These are phyloP conservation scores for Zosterops pallidus DNA, from an alignment of 2,113 vertebrate species.

Conservation along the genomic window DNA sequence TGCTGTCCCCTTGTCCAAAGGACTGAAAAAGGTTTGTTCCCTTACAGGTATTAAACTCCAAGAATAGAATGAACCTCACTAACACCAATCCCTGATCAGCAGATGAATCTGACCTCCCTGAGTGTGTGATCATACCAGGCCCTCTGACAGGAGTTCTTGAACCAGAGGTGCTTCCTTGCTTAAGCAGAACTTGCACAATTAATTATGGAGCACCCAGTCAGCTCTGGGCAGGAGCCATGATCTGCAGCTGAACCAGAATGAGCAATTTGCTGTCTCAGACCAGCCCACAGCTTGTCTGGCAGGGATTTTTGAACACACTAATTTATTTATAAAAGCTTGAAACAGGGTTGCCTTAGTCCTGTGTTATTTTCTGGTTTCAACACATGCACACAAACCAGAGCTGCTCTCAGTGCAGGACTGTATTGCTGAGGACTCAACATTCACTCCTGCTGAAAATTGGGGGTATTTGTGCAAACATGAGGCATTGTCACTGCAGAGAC, in stretches of 20 bases:
- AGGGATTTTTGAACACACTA: not conserved
- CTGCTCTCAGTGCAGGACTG: not conserved
- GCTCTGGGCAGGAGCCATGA: not conserved
- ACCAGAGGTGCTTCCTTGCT: not conserved
- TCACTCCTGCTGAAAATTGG: not conserved
- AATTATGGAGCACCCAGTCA: not conserved
- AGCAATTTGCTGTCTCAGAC: not conserved
- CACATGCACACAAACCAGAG: not conserved
- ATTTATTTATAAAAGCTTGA: not conserved
- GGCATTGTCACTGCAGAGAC: not conserved
- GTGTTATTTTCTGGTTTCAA: not conserved
- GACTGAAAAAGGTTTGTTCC: not conserved
- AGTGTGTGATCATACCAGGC: not conserved
- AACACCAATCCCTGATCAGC: not conserved
- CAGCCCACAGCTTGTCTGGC: not conserved
- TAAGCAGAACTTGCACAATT: not conserved
- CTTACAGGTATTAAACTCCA: not conserved
- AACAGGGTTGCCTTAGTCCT: not conserved
- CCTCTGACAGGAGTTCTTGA: not conserved
- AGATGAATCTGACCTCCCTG: not conserved
- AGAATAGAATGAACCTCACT: not conserved
- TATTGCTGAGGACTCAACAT: not conserved
- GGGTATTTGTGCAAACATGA: not conserved
- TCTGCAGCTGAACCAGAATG: constrained; percentile 21
- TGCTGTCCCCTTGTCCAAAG: not conserved